These are phyloP conservation scores for Manis javanica DNA, from an alignment of 2,797 vertebrate species.

Conservation along the genomic window DNA sequence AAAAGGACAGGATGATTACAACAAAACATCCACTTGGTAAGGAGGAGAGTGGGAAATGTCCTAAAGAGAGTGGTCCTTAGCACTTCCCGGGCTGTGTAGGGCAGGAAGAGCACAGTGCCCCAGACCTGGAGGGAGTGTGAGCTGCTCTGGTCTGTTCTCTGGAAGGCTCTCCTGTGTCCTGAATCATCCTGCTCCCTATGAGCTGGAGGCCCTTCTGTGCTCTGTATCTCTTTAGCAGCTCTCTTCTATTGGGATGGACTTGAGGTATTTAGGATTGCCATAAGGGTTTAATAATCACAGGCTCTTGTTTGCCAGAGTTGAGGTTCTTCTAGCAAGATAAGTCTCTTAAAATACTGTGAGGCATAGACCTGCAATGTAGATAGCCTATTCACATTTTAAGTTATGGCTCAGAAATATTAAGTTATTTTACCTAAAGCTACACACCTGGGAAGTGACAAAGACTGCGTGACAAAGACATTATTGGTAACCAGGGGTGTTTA, in stretches of 20 bases:
- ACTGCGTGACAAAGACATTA: neutral
- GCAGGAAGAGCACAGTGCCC: neutral
- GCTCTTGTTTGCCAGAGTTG: neutral
- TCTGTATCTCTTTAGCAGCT: neutral
- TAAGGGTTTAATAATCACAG: neutral
- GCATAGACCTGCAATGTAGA: neutral
- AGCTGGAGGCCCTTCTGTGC: neutral
- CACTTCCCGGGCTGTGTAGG: no score
- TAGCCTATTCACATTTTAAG: neutral
- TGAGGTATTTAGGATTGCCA: neutral
- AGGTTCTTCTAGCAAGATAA: neutral
- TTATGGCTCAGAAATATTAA: neutral
- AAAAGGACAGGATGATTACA: neutral
- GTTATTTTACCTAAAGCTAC: neutral
- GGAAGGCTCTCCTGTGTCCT: neutral
- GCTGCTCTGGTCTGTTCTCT: neutral
- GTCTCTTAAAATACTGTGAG: neutral
- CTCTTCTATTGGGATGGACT: neutral
- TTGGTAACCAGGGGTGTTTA: neutral
- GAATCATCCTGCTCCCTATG: no score
- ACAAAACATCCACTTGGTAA: neutral
- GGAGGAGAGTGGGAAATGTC: neutral
- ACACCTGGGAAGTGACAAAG: neutral
- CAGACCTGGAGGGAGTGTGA: neutral
- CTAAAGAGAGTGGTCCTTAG: neutral